Conservation (phyloP, 2,888 invertebrate genomes). For the Danaus chrysippus region DNA sequence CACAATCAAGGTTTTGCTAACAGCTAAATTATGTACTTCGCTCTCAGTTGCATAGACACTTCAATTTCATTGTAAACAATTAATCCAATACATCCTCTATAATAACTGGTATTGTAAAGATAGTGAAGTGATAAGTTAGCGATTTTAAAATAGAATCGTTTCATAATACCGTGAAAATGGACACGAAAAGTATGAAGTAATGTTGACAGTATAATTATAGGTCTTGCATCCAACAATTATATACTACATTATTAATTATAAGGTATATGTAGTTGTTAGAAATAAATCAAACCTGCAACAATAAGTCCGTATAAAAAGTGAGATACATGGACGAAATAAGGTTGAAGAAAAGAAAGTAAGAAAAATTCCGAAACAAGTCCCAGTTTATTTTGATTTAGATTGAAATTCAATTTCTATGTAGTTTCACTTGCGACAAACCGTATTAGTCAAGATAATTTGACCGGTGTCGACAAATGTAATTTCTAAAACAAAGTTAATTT, state of each 20-base stretch:
- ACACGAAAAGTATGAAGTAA: slow-evolving; percentile 45
- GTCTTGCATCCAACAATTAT: slow-evolving; percentile 22
- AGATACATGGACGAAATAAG: background rate
- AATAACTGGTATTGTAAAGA: slow-evolving; percentile 12
- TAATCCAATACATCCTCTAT: slow-evolving; percentile 22
- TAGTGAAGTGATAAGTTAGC: slow-evolving; percentile 27
- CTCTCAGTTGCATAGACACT: slow-evolving; percentile 15
- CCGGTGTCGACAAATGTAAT: background rate
- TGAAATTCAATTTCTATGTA: background rate
- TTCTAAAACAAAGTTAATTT: background rate
- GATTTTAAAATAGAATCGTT: slow-evolving; percentile 49
- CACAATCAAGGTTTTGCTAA: background rate
- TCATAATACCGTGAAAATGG: slow-evolving; percentile 40
- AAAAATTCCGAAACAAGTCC: too few species aligned
- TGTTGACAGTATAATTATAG: slow-evolving; percentile 32
- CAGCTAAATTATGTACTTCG: slow-evolving; percentile 12
- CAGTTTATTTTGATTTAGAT: too few species aligned
- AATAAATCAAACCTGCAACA: too few species aligned
- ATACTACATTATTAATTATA: background rate
- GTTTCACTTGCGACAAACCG: background rate
- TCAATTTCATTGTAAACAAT: slow-evolving; percentile 27
- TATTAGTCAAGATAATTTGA: too few species aligned
- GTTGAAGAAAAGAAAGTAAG: too few species aligned
- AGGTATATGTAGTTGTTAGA: background rate
- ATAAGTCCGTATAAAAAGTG: too few species aligned